A percentile compares a stretch with the other conserved stretches of the same genome.
Conservation (phyloP, 2,113 vertebrate species). For the Protomyctophum bolini region DNA sequence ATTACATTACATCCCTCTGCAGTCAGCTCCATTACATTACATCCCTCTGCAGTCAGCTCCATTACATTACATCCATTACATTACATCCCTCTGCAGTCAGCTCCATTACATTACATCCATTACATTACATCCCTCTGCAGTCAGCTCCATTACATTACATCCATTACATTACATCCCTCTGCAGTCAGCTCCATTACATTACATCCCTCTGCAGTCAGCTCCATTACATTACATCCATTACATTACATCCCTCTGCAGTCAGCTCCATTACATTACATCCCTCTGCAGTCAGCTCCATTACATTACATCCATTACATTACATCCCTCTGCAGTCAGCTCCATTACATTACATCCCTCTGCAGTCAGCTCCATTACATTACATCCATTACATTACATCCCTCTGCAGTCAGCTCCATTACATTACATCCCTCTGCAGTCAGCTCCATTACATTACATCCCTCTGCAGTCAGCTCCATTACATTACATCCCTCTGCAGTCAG, state of each 20-base stretch:
- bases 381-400: no score
- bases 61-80: no score
- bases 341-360: constrained; percentile 12
- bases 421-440: constrained; percentile 77
- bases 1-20: constrained; percentile 12
- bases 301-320: no score
- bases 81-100: constrained; percentile 77
- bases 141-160: no score
- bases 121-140: constrained; percentile 68
- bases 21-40: constrained; percentile 88
- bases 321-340: constrained; percentile 81
- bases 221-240: no score
- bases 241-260: constrained; percentile 71
- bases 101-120: no score
- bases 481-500: constrained; percentile 77
- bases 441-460: constrained; percentile 63
- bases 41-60: constrained; percentile 81
- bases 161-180: background rate
- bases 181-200: constrained; percentile 89
- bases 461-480: constrained; percentile 86
- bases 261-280: constrained; percentile 78
- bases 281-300: constrained; percentile 84
- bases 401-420: constrained; percentile 86
- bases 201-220: constrained; percentile 78
- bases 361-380: constrained; percentile 91